These are phyloP conservation scores for Diarsia rubi DNA, from an alignment of 2,888 invertebrate species.

Conservation along the genomic window DNA sequence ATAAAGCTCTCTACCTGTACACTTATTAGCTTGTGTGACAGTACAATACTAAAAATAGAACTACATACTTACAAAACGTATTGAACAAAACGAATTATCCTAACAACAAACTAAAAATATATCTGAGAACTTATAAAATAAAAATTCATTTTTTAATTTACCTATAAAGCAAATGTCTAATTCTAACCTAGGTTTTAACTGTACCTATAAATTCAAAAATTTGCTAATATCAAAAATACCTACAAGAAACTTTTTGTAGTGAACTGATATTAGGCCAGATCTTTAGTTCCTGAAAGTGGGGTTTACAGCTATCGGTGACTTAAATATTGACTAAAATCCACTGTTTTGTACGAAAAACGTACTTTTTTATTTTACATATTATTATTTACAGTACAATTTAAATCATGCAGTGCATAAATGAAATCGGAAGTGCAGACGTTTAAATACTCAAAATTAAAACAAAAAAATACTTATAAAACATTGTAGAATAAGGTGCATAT, in stretches of 20 bases:
- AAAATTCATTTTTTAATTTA: neutral
- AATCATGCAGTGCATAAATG: slow-evolving; percentile 40
- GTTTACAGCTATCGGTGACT: no score
- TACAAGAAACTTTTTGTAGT: neutral
- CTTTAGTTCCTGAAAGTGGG: no score
- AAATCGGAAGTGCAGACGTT: neutral
- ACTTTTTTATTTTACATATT: no score
- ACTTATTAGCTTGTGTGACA: no score
- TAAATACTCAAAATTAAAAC: neutral
- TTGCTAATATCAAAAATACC: neutral
- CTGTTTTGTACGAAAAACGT: no score
- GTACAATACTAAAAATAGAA: no score
- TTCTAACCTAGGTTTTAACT: no score
- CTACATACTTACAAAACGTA: neutral
- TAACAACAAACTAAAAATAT: neutral
- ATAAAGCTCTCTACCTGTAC: no score
- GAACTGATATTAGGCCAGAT: no score
- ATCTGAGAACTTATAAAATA: neutral
- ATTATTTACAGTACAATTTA: neutral
- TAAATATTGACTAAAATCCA: no score
- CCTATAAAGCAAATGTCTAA: no score
- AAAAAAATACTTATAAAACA: no score
- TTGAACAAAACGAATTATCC: neutral
- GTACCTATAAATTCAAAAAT: neutral
- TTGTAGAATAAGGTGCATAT: slow-evolving; percentile 3